Evolutionary conservation across 2,888 invertebrate genomes (phyloP).

Genomic region (Thymelicus sylvestris): DNA sequence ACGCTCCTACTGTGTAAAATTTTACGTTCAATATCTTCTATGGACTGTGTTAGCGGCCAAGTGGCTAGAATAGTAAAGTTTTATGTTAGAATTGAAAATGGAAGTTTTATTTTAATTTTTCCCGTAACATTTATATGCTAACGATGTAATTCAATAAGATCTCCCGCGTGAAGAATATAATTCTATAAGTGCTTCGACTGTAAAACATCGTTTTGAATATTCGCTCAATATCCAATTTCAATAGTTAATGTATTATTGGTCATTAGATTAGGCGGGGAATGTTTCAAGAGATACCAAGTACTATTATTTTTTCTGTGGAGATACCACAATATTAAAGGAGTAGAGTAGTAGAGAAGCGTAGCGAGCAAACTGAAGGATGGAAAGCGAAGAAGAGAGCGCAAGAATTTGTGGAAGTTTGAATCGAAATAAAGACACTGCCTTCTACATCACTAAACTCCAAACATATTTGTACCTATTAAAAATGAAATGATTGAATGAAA

Average conservation of each 20-base stretch:
- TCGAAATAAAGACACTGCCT: no score
- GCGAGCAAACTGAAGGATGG: no score
- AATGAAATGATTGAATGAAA: no score
- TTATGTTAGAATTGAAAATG: constrained; percentile 3
- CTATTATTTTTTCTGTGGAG: no score
- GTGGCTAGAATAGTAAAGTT: constrained; percentile 1
- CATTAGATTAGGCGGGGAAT: neutral
- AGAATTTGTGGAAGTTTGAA: no score
- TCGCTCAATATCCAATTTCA: no score
- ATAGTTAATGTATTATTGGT: neutral
- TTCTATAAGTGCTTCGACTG: neutral
- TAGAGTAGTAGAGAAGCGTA: no score
- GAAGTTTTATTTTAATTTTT: neutral
- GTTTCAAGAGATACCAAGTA: neutral
- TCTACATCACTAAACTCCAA: no score
- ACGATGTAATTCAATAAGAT: neutral
- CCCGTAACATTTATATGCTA: neutral
- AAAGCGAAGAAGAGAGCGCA: no score
- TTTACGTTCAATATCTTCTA: neutral
- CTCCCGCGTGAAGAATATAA: neutral
- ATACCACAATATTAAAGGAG: neutral
- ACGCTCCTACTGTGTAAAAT: neutral
- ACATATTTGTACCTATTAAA: no score
- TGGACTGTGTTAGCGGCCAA: neutral
- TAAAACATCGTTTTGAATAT: neutral